phyloP scores from a whole-genome alignment of 2,888 invertebrate species.

The Platycheirus rosarum region DNA sequence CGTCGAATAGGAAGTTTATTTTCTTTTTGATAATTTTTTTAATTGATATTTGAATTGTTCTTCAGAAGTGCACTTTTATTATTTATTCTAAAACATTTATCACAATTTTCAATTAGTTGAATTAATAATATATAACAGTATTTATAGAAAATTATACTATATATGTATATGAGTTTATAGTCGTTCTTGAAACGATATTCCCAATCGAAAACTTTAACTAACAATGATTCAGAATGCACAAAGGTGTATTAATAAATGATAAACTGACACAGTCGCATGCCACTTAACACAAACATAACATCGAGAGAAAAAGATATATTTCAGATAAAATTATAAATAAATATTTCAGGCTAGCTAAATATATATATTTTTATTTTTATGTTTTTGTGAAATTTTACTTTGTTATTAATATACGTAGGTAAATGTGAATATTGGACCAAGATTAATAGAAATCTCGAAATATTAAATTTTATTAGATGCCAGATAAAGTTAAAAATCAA shows the following conservation, averaged over 20 bases:
- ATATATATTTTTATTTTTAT: too few relatives aligned
- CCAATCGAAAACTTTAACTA: slow-evolving; percentile 78
- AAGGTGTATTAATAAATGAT: slow-evolving; percentile 75
- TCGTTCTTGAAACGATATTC: slow-evolving; percentile 68
- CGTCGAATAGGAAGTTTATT: slow-evolving; percentile 9
- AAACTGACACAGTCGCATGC: slow-evolving; percentile 21
- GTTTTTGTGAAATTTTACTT: too few relatives aligned
- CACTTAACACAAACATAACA: not conserved
- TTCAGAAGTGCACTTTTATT: slow-evolving; percentile 14
- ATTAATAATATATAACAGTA: not conserved
- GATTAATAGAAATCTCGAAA: too few relatives aligned
- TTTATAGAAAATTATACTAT: not conserved
- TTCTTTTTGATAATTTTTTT: not conserved
- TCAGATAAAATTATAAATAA: too few relatives aligned
- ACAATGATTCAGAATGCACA: slow-evolving; percentile 76
- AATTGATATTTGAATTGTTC: not conserved
- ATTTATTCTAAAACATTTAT: slow-evolving; percentile 7
- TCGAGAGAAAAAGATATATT: too few relatives aligned
- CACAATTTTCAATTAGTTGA: not conserved
- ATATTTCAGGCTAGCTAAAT: too few relatives aligned
- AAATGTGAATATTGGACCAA: too few relatives aligned
- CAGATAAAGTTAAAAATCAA: too few relatives aligned
- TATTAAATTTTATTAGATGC: too few relatives aligned
- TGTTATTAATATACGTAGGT: too few relatives aligned
- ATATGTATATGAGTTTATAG: slow-evolving; percentile 5